phyloP scores from a whole-genome alignment of 2,797 vertebrate genomes.

The Synaphobranchus kaupii region DNA sequence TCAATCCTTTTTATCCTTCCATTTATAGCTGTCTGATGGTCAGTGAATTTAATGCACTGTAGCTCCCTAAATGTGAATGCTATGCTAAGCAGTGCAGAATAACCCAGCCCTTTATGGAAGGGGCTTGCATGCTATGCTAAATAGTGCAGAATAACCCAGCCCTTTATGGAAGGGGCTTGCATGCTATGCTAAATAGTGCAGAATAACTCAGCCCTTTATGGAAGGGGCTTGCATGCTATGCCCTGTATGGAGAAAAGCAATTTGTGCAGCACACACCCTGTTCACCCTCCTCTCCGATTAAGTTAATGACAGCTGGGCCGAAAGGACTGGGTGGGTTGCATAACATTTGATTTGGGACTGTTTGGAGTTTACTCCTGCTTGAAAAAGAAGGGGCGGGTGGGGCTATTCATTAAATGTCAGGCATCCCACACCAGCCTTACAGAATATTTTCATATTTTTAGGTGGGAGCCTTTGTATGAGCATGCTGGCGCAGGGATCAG shows the following conservation, averaged over 20 bases:
- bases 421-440: not conserved
- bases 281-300: not conserved
- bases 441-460: not conserved
- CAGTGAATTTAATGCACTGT: constrained; percentile 25
- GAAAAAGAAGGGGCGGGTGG: not conserved
- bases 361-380: constrained; percentile 15
- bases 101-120: not conserved
- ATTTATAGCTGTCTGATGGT: constrained; percentile 33
- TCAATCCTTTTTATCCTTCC: constrained; percentile 43
- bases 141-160: too few species aligned
- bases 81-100: not conserved
- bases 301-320: not conserved
- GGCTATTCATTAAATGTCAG: not conserved
- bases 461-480: not conserved
- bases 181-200: not conserved
- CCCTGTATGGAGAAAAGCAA: constrained; percentile 10
- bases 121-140: too few species aligned
- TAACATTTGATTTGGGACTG: not conserved
- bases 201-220: not conserved
- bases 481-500: not conserved
- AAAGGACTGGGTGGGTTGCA: not conserved
- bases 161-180: not conserved
- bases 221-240: too few species aligned
- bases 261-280: not conserved
- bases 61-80: not conserved